Percentiles rank a stretch among this genome's conserved stretches.
phyloP scores from a whole-genome alignment of 2,888 invertebrate genomes.

The Slavum lentiscoides region DNA sequence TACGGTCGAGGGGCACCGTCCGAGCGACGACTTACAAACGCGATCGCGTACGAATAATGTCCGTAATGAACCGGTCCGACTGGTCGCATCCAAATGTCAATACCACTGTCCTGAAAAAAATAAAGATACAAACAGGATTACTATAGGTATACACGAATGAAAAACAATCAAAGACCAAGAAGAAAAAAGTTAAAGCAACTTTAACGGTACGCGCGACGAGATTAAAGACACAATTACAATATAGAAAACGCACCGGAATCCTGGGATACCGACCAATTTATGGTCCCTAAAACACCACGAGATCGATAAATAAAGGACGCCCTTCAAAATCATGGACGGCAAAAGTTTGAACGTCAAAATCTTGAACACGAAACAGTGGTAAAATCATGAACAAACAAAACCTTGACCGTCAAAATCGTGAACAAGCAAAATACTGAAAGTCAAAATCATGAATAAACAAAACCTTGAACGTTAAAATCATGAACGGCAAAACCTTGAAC shows the following conservation, averaged over 20 bases:
- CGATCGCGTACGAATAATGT: slow-evolving; percentile 63
- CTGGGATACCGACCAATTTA: too few species aligned
- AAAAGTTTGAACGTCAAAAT: slow-evolving; percentile 15
- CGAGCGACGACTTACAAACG: slow-evolving; percentile 61
- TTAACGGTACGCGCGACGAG: too few species aligned
- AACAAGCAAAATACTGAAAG: background rate
- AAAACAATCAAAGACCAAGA: background rate
- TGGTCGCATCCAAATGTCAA: slow-evolving; percentile 56
- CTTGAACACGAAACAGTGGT: too few species aligned
- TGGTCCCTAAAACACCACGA: too few species aligned
- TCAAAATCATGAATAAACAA: too few species aligned
- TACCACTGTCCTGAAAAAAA: slow-evolving; percentile 50
- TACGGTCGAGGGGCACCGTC: slow-evolving; percentile 61
- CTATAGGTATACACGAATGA: background rate
- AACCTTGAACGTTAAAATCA: too few species aligned
- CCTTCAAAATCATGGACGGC: too few species aligned
- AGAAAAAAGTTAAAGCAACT: background rate
- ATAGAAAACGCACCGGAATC: too few species aligned
- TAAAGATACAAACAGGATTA: background rate
- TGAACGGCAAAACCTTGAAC: background rate
- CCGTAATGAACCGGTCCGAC: slow-evolving; percentile 55
- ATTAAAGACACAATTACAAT: too few species aligned
- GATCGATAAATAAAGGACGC: too few species aligned
- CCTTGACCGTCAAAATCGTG: too few species aligned
- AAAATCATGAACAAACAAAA: too few species aligned